A percentile compares a stretch with the other conserved stretches of the same genome.
Evolutionary conservation across 2,797 vertebrate genomes (phyloP).

Genomic region (Sphenodon punctatus): DNA sequence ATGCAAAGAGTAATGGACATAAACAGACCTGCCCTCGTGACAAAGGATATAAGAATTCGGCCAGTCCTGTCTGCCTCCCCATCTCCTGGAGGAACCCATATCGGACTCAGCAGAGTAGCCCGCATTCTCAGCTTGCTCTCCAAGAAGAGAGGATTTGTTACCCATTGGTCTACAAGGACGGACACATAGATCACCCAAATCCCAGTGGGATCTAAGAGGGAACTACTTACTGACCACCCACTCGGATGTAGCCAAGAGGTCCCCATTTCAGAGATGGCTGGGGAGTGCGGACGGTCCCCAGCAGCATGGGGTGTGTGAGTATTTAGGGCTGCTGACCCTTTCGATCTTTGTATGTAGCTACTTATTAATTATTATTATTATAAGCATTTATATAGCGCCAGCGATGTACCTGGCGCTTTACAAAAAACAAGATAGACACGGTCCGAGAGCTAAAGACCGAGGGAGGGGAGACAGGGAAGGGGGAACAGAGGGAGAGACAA

Average conservation of each 20-base stretch:
- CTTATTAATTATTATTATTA: too few relatives aligned
- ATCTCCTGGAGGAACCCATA: neutral
- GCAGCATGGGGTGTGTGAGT: neutral
- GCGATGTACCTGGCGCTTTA: too few relatives aligned
- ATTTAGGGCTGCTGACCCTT: neutral
- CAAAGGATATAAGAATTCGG: rapidly evolving
- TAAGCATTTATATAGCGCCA: too few relatives aligned
- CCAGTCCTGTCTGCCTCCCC: neutral
- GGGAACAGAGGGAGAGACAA: too few relatives aligned
- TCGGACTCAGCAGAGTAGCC: rapidly evolving
- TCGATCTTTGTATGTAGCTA: neutral
- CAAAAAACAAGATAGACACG: too few relatives aligned
- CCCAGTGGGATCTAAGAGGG: neutral
- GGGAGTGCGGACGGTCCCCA: too few relatives aligned
- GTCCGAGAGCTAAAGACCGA: too few relatives aligned
- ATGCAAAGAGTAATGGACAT: neutral
- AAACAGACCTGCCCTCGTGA: neutral
- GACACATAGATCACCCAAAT: neutral
- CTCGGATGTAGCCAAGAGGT: neutral
- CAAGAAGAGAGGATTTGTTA: neutral
- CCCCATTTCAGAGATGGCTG: neutral
- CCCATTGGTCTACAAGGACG: rapidly evolving
- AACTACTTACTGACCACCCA: neutral
- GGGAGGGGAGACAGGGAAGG: too few relatives aligned
- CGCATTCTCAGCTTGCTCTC: neutral